A percentile compares a stretch with the other conserved stretches of the same genome.
Conservation (phyloP, 2,888 invertebrate genomes). For the Ectropis crepuscularia region DNA sequence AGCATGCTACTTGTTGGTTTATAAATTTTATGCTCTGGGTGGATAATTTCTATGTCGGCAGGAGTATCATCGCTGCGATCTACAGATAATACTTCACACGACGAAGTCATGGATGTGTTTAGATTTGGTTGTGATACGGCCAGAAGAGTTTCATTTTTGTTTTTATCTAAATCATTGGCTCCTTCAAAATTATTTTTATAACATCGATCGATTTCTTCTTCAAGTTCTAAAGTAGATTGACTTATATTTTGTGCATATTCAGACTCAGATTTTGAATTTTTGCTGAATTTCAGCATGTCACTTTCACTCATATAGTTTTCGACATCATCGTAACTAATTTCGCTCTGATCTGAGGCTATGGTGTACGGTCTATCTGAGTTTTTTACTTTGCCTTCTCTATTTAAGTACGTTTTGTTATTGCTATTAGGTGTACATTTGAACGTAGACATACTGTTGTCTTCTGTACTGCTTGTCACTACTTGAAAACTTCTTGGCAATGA, state of each 20-base stretch:
- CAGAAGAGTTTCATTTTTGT: slow-evolving; percentile 67
- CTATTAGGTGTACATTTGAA: slow-evolving; percentile 77
- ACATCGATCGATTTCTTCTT: slow-evolving; percentile 81
- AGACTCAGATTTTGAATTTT: slow-evolving; percentile 63
- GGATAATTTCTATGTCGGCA: slow-evolving; percentile 81
- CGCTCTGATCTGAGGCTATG: slow-evolving; percentile 89
- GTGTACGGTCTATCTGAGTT: slow-evolving; percentile 88
- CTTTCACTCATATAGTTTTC: slow-evolving; percentile 83
- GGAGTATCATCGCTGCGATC: slow-evolving; percentile 76
- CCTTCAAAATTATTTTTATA: slow-evolving; percentile 79
- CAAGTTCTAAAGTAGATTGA: slow-evolving; percentile 78
- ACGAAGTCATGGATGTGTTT: slow-evolving; percentile 81
- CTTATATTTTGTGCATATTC: slow-evolving; percentile 74
- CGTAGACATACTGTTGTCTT: slow-evolving; percentile 70
- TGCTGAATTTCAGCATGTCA: slow-evolving; percentile 75
- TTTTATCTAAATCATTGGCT: slow-evolving; percentile 62
- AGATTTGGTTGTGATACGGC: slow-evolving; percentile 75
- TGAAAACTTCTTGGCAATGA: slow-evolving; percentile 92
- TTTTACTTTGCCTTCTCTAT: slow-evolving; percentile 86
- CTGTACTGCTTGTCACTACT: slow-evolving; percentile 83
- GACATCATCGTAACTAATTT: slow-evolving; percentile 88
- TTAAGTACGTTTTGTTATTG: slow-evolving; percentile 81
- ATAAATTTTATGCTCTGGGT: slow-evolving; percentile 93
- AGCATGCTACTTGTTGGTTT: slow-evolving; percentile 85
- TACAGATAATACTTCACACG: slow-evolving; percentile 80